These are phyloP conservation scores for Aphelocoma coerulescens DNA, from an alignment of 2,113 vertebrate genomes.

Conservation along the genomic window DNA sequence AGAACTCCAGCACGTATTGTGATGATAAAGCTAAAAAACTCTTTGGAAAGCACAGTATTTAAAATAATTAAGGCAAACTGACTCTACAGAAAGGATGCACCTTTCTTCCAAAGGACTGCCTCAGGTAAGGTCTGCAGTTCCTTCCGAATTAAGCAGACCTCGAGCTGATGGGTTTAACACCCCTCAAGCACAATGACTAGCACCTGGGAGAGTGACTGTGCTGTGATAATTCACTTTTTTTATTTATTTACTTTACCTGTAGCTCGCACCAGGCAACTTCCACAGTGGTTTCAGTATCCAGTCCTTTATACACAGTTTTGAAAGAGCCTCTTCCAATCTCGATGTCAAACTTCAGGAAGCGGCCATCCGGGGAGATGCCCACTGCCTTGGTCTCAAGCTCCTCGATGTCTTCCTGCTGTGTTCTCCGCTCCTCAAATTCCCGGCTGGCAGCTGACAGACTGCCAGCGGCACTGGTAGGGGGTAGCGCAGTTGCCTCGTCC, in stretches of 20 bases:
- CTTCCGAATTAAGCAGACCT: not conserved
- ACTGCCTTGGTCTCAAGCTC: constrained; percentile 97
- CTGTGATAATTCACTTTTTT: not conserved
- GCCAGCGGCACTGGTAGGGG: constrained; percentile 54
- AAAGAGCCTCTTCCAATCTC: constrained; percentile 97
- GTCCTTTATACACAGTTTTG: constrained; percentile 97
- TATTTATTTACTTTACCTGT: constrained; percentile 79
- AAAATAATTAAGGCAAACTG: not conserved
- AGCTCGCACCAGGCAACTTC: constrained; percentile 98
- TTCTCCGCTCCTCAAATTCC: constrained; percentile 78
- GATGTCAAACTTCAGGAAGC: constrained; percentile 97
- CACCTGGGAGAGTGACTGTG: not conserved
- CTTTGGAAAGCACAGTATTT: not conserved
- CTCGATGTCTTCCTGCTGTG: constrained; percentile 90
- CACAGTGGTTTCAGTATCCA: constrained; percentile 97
- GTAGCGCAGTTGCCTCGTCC: not conserved
- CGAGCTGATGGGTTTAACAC: not conserved
- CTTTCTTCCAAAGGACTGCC: not conserved
- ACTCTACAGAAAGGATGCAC: not conserved
- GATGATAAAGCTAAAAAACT: not conserved
- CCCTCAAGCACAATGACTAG: not conserved
- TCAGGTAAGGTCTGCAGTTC: not conserved
- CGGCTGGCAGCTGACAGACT: constrained; percentile 67
- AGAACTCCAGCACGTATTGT: not conserved
- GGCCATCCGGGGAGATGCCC: constrained; percentile 91